Base-by-base conservation (phyloP, 2,113 vertebrate species). In the Phyllopteryx taeniolatus region DNA sequence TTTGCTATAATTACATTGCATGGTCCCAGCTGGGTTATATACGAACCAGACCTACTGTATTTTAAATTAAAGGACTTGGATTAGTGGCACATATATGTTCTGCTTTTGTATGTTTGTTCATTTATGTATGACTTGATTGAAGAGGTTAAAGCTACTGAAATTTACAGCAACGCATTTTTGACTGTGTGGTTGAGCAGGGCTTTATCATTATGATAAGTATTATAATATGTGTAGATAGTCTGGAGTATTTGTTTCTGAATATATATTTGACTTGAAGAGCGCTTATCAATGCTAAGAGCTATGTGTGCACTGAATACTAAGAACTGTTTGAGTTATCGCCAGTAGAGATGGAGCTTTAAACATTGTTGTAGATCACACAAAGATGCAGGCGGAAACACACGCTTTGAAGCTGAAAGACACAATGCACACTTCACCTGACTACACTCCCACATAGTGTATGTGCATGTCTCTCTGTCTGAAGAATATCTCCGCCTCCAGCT, bases 11-110 rank as follows among this genome's bases (percentile, higher is more conserved):
- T 72, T 90, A 79, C 73, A 84, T 84, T 76, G 79, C 93, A 90
- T 92, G 93, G 82, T 92, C 91, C 92, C 93, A 93, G 90, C 91
- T 94, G 91, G 89, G 77, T 77, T 86, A 82, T 82, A 91, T 90
- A 85, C 86, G 85, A 90, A 81, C 86, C 92, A 89, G 90, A 92
- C 90, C 85, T 81, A 39, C 35, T 39, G 4, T 5, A 81, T 90
- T 92, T 88, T 73, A 84, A 92, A 83, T 91, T 91, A 90, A 92
- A 93, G 89, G 84, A 91, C 90, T 90, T 80, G 80, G 88, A 91
- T 83, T 81, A 90, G 83, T 76, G 70, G 90, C 93, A 93, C 94
- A 94, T 93, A 93, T 89, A 84, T 83, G 77, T 83, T 80, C 15
- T 54, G 11, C 46, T 64, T 75, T n/a, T 68, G 31, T 64, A 49